Conservation (phyloP, 2,888 invertebrate species). For the Drosophila rellima region DNA sequence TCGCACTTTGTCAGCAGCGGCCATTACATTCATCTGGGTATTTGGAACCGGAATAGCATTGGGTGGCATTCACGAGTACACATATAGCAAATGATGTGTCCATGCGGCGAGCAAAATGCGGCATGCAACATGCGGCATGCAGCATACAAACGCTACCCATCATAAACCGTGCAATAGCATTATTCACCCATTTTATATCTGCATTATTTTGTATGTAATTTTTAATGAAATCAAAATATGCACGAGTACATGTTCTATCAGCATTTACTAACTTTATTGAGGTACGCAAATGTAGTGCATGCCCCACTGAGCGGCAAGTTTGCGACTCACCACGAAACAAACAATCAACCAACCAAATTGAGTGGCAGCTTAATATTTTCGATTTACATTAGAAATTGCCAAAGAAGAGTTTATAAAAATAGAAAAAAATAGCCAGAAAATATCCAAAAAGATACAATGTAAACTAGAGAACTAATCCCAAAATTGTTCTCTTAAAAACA, state of each 20-base stretch:
- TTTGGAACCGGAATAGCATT: conserved; percentile 18
- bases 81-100: conserved; percentile 37
- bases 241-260: background rate
- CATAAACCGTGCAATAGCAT: conserved; percentile 26
- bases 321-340: background rate
- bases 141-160: conserved; percentile 6
- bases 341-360: conserved; percentile 1
- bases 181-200: conserved; percentile 37
- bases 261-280: conserved; percentile 21
- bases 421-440: no score
- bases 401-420: no score
- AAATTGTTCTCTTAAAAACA: no score
- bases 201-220: conserved; percentile 54
- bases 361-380: background rate
- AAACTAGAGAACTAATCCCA: no score
- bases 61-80: conserved; percentile 4
- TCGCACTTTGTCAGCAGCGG: conserved; percentile 70
- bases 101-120: conserved; percentile 18
- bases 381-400: background rate
- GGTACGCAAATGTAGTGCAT: conserved; percentile 14
- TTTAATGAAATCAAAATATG: conserved; percentile 71
- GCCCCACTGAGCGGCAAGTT: background rate
- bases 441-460: no score
- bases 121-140: background rate
- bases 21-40: conserved; percentile 37